A percentile compares a stretch with the other conserved stretches of the same genome.
These are phyloP conservation scores for Epistrophe grossulariae DNA, from an alignment of 2,888 invertebrate genomes.

Conservation along the genomic window DNA sequence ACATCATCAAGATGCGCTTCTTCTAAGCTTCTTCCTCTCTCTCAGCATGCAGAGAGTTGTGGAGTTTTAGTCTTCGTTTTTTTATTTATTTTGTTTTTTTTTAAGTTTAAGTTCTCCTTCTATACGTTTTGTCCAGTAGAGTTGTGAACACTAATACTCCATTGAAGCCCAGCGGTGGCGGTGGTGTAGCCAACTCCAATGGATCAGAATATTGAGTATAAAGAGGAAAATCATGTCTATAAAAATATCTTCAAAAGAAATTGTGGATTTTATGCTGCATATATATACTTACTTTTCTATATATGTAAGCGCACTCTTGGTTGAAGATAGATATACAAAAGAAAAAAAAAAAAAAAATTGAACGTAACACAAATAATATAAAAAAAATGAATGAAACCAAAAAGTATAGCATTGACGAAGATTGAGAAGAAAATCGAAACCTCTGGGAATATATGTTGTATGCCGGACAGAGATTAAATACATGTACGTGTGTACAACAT, in stretches of 20 bases:
- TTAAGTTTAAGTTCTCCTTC: conserved; percentile 51
- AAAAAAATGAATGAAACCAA: conserved; percentile 55
- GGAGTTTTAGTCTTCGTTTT: conserved; percentile 36
- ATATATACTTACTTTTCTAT: conserved; percentile 39
- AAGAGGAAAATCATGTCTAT: conserved; percentile 76
- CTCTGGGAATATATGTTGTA: conserved; percentile 68
- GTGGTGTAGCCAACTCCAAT: conserved; percentile 57
- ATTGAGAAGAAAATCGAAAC: conserved; percentile 70
- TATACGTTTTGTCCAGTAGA: conserved; percentile 52
- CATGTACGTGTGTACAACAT: background rate
- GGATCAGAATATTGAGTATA: conserved; percentile 63
- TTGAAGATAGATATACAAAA: conserved; percentile 39
- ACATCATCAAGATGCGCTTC: conserved; percentile 75
- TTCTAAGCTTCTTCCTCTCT: conserved; percentile 72
- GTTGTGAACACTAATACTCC: conserved; percentile 39
- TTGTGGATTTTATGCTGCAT: conserved; percentile 67
- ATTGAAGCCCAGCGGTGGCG: conserved; percentile 63
- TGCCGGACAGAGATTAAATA: conserved; percentile 14
- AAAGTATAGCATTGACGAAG: conserved; percentile 52
- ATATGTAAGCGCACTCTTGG: conserved; percentile 21
- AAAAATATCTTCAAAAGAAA: conserved; percentile 76
- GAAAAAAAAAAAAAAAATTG: conserved; percentile 3
- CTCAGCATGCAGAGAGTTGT: conserved; percentile 30
- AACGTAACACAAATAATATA: conserved; percentile 18
- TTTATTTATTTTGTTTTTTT: conserved; percentile 26